A percentile compares a stretch with the other conserved stretches of the same genome.
These are phyloP conservation scores for Erpobdella octoculata DNA, from an alignment of 2,888 invertebrate species.

Conservation along the genomic window DNA sequence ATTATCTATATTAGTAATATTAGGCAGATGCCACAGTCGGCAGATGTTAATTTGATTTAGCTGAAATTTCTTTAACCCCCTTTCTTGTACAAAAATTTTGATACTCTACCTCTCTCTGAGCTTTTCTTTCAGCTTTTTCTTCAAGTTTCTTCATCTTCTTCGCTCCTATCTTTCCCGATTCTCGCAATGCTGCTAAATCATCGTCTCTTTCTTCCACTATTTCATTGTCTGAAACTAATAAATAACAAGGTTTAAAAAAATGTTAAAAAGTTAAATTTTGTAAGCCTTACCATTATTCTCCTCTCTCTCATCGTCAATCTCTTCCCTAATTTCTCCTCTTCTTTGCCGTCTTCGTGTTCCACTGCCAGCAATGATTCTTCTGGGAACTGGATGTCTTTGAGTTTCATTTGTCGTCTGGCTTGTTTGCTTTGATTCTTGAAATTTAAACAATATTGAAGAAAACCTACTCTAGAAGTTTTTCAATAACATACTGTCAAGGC, in stretches of 20 bases:
- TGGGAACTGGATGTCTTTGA: background rate
- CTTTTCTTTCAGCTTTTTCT: conserved; percentile 79
- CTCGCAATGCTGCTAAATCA: conserved; percentile 52
- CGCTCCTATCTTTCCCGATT: conserved; percentile 69
- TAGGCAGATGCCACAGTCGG: too few species aligned
- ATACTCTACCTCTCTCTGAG: conserved; percentile 63
- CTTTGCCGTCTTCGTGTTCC: background rate
- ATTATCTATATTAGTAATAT: too few species aligned
- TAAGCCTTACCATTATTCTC: background rate
- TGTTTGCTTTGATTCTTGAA: background rate
- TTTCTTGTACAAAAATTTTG: too few species aligned
- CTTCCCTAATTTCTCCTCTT: background rate
- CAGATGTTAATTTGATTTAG: too few species aligned
- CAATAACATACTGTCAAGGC: too few species aligned
- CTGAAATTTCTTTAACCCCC: too few species aligned
- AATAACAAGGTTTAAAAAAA: background rate
- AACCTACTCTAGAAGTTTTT: too few species aligned
- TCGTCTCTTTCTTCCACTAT: conserved; percentile 17
- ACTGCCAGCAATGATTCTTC: background rate
- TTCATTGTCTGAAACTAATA: background rate
- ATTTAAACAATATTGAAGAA: too few species aligned
- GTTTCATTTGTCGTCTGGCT: background rate
- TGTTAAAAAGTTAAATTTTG: background rate
- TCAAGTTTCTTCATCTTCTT: conserved; percentile 89
- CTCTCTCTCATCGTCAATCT: background rate